Percentiles rank a stretch among this genome's conserved stretches.
phyloP scores from a whole-genome alignment of 2,888 invertebrate genomes.

The Pandemis heparana region DNA sequence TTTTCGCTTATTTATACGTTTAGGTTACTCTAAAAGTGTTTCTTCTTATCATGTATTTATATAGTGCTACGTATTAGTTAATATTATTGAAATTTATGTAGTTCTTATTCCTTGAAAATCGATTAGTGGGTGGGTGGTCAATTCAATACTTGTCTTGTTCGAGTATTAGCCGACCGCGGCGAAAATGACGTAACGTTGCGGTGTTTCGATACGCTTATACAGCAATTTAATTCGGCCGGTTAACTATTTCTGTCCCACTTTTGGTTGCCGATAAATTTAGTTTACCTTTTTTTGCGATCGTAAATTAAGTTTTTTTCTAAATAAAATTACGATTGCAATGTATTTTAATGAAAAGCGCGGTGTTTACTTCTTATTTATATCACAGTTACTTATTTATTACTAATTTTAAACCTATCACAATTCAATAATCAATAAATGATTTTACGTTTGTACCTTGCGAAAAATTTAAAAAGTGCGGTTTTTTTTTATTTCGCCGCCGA shows the following conservation, averaged over 20 bases:
- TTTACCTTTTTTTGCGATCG: slow-evolving; percentile 44
- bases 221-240: slow-evolving; percentile 62
- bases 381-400: neutral
- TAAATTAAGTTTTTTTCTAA: slow-evolving; percentile 57
- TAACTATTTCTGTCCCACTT: slow-evolving; percentile 66
- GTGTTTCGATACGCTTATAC: slow-evolving; percentile 59
- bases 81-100: slow-evolving; percentile 56
- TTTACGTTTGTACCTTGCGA: neutral
- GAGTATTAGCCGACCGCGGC: slow-evolving; percentile 71
- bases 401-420: slow-evolving; percentile 2
- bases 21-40: slow-evolving; percentile 6
- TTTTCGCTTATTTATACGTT: slow-evolving; percentile 59
- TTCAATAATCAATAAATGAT: slow-evolving; percentile 35
- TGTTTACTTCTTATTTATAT: neutral
- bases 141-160: slow-evolving; percentile 60
- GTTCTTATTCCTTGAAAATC: slow-evolving; percentile 76
- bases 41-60: slow-evolving; percentile 37
- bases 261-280: slow-evolving; percentile 54
- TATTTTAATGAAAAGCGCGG: neutral
- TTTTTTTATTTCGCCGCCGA: neutral
- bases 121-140: slow-evolving; percentile 82
- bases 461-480: neutral
- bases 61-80: slow-evolving; percentile 50
- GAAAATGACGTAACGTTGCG: slow-evolving; percentile 69
- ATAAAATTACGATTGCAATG: slow-evolving; percentile 53